A percentile compares a stretch with the other conserved stretches of the same genome.
Evolutionary conservation across 30 jellyfish, hydroid and myxozoan genomes (phyloP).

Genomic region (Rhopilema esculentum): DNA sequence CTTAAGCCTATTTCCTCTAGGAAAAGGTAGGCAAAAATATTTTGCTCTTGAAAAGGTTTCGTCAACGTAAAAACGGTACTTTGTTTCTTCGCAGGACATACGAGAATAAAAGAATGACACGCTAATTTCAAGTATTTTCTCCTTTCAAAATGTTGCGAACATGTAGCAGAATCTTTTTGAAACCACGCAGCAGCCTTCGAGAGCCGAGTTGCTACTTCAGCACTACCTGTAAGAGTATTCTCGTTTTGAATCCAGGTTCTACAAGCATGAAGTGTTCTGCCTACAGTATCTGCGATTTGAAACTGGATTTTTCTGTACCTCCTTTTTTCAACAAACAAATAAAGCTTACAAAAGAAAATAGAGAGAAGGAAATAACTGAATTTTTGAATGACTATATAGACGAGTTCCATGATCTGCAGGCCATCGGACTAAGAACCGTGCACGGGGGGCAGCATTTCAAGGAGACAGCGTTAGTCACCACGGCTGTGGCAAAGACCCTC

Average conservation of each 20-base stretch:
- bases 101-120: no score
- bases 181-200: neutral
- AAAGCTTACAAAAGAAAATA: conserved; percentile 17
- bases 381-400: conserved; percentile 21
- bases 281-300: conserved; percentile 48
- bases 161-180: neutral
- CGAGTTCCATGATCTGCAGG: conserved; percentile 52
- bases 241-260: conserved; percentile 84
- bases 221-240: conserved; percentile 52
- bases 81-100: no score
- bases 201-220: neutral
- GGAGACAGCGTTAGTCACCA: conserved; percentile 55
- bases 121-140: neutral
- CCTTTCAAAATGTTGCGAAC: neutral
- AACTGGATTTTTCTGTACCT: conserved; percentile 20
- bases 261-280: conserved; percentile 78
- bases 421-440: conserved; percentile 85
- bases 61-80: no score
- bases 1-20: no score
- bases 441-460: conserved; percentile 84
- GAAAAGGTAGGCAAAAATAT: no score
- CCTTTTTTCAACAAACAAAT: conserved; percentile 50
- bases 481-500: conserved; percentile 53
- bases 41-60: no score
- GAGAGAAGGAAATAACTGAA: conserved; percentile 39